Percentiles rank a stretch among this genome's conserved stretches.
Conservation (phyloP, 2,113 vertebrate genomes). For the Centropus bengalensis region DNA sequence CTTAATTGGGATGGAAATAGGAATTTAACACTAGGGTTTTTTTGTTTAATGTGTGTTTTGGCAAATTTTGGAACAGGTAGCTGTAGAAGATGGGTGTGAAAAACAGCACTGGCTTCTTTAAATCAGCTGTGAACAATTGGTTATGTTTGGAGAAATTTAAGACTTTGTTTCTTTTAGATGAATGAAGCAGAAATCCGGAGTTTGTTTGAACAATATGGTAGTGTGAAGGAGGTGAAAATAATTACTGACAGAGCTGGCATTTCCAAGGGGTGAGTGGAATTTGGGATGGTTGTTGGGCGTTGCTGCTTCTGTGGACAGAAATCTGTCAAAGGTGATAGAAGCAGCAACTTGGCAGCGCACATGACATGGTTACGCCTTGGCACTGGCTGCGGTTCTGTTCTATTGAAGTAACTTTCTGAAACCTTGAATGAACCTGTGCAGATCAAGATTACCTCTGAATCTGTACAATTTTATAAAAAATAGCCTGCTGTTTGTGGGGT, state of each 20-base stretch:
- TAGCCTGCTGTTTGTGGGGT: not conserved
- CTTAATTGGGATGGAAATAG: not conserved
- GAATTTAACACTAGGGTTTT: not conserved
- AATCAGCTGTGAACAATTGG: not conserved
- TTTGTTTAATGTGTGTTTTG: not conserved
- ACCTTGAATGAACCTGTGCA: too few relatives aligned
- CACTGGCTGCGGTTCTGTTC: not conserved
- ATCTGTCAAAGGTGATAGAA: not conserved
- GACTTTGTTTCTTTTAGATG: conserved; percentile 76
- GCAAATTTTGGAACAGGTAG: not conserved
- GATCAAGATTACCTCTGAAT: not conserved
- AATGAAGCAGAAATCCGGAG: conserved; percentile 89
- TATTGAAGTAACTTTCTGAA: not conserved
- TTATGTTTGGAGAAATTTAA: not conserved
- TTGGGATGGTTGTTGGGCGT: not conserved
- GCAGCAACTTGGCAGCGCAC: not conserved
- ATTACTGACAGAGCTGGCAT: conserved; percentile 93
- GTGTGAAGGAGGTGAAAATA: conserved; percentile 94
- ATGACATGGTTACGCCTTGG: too few relatives aligned
- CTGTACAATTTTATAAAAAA: not conserved
- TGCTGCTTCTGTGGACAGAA: not conserved
- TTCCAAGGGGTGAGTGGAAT: conserved; percentile 89
- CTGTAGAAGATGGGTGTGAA: not conserved
- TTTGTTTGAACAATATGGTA: conserved; percentile 86
- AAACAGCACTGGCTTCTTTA: not conserved